phyloP scores from a whole-genome alignment of 2,113 vertebrate species.

The Eclectus roratus region DNA sequence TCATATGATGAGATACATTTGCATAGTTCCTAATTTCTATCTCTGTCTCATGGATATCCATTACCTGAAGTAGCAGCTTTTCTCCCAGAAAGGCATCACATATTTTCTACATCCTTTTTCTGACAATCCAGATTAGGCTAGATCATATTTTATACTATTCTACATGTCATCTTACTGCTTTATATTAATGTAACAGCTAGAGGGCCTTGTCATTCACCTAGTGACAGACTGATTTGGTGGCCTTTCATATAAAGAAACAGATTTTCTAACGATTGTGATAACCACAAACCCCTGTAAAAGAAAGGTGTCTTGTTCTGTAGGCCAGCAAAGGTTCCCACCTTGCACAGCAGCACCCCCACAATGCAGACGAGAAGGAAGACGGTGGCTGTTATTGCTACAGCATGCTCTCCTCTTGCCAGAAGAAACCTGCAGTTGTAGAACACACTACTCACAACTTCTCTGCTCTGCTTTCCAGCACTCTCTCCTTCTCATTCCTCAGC shows the following conservation, averaged over 20 bases:
- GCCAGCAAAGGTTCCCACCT: background rate
- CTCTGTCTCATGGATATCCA: background rate
- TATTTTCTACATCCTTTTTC: background rate
- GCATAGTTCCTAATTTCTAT: background rate
- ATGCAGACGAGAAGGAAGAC: background rate
- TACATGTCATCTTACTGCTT: background rate
- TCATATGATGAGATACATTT: background rate
- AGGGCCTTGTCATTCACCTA: background rate
- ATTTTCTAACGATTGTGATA: background rate
- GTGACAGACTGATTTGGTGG: background rate
- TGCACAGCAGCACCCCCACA: rapidly evolving
- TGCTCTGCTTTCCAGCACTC: background rate
- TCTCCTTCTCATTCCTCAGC: background rate
- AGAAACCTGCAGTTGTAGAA: background rate
- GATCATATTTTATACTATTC: background rate
- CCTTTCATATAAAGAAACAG: background rate
- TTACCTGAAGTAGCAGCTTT: background rate
- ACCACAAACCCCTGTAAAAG: background rate
- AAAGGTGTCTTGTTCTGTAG: background rate
- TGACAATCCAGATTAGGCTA: background rate
- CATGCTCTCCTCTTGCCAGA: background rate
- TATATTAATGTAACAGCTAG: background rate
- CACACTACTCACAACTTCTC: background rate
- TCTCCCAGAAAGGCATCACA: background rate
- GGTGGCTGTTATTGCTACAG: background rate